Conservation (phyloP, 2,113 vertebrate genomes). For the Esox niger region DNA sequence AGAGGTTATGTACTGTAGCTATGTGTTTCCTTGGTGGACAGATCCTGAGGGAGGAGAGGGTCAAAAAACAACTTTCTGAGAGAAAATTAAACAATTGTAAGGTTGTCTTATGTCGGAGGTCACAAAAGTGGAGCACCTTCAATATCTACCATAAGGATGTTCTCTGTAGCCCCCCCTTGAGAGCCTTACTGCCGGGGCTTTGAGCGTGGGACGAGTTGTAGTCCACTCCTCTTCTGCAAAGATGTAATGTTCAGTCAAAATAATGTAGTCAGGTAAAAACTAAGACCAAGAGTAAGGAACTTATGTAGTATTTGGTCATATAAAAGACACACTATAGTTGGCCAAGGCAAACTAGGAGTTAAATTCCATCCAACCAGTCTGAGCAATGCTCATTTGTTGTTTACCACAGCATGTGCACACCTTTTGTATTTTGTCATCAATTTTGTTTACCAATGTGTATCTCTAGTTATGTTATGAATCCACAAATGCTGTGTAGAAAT, state of each 20-base stretch:
- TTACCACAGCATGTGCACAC: too few relatives aligned
- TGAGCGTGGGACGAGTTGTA: slow-evolving; percentile 82
- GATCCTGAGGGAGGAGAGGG: slow-evolving; percentile 67
- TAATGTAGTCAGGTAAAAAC: slow-evolving; percentile 4
- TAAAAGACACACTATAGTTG: too few relatives aligned
- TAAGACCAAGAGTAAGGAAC: too few relatives aligned
- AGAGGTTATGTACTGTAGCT: too few relatives aligned
- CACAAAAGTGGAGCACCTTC: slow-evolving; percentile 87
- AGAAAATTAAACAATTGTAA: slow-evolving; percentile 77
- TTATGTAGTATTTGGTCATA: too few relatives aligned
- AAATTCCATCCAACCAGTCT: too few relatives aligned
- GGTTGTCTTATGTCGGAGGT: slow-evolving; percentile 79
- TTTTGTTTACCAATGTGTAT: too few relatives aligned
- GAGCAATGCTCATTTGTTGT: too few relatives aligned
- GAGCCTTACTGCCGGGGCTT: slow-evolving; percentile 88
- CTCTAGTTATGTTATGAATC: too few relatives aligned
- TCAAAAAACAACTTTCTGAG: slow-evolving; percentile 55
- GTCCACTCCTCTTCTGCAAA: slow-evolving; percentile 94
- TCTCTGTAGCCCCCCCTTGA: slow-evolving; percentile 95
- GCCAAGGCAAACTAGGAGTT: too few relatives aligned
- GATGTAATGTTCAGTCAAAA: slow-evolving; percentile 30
- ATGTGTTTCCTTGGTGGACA: slow-evolving; percentile 29
- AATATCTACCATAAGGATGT: slow-evolving; percentile 99
- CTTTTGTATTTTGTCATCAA: too few relatives aligned
- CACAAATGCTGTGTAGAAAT: too few relatives aligned